Evolutionary conservation across 1,140 invertebrate genomes (phyloP), one percentile per base, ranked within the genome.

Genomic region (Nomia melanderi): DNA sequence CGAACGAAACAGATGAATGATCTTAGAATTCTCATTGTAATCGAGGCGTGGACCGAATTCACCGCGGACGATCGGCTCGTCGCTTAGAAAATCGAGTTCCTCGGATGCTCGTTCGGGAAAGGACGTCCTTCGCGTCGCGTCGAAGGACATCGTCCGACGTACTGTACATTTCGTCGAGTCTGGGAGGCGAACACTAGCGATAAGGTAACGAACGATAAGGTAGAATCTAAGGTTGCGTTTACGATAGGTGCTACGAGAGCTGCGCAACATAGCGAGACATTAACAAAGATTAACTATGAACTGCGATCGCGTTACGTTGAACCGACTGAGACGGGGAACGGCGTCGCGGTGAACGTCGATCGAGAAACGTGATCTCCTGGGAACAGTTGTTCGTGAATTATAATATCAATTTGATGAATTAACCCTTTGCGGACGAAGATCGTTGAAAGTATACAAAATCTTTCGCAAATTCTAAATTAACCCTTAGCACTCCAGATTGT

Each of bases 141-240:
- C 25, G 12, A 0, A 1, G 14, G 31, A 12, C 6, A n/a, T n/a
- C n/a, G 20, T 17, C 20, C 47, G 59, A 33, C 64, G 50, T 53
- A n/a, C 29, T n/a, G 25, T 41, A 12, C 50, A 20, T 39, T n/a
- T 56, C 27, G 17, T 57, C 20, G 41, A 73, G 31, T 73, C 53
- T 29, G 44, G 25, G n/a, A 33, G 23, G 23, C 53, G 27, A 39
- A 53, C 31, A 50, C 11, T 73, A 63, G 39, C 1, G 20, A 41
- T 73, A 73, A 73, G 25, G 0, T 54, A 66, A 25, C 33, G 20
- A n/a, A 36, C n/a, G n/a, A 23, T 69, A 69, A 67, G 50, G 0
- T 74, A 76, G 54, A 33, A 23, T 36, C 25, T 76, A 76, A 69
- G 73, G 2, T 69, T 76, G 47, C 33, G 50, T 66, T 74, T 66